A percentile compares a stretch with the other conserved stretches of the same genome.
These are phyloP conservation scores for Ariolimax columbianus DNA, from an alignment of 2,888 invertebrate genomes.

Conservation along the genomic window DNA sequence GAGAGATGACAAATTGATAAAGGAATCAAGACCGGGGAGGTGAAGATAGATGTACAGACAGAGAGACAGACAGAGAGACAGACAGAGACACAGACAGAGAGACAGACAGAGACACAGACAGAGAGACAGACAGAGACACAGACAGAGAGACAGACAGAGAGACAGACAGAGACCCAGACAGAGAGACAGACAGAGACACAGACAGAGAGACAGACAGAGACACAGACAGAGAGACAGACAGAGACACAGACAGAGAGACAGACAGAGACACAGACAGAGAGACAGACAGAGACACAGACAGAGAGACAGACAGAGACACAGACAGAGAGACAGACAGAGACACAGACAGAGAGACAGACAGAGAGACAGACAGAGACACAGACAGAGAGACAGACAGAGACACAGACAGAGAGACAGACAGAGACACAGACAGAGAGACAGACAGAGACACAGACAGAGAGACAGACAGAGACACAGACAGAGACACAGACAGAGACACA, in stretches of 20 bases:
- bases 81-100: neutral
- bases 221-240: constrained; percentile 12
- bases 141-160: neutral
- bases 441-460: neutral
- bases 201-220: constrained; percentile 24
- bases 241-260: constrained; percentile 1
- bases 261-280: neutral
- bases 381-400: neutral
- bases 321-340: neutral
- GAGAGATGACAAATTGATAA: constrained; percentile 4
- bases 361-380: neutral
- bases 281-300: neutral
- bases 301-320: neutral
- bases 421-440: neutral
- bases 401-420: neutral
- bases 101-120: neutral
- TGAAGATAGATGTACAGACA: too few species aligned
- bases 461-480: neutral
- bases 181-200: constrained; percentile 41
- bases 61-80: neutral
- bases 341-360: neutral
- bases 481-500: neutral
- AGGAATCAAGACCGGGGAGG: neutral
- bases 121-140: neutral
- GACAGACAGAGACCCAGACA: constrained; percentile 10